Percentiles rank a stretch among this genome's conserved stretches.
phyloP scores from a whole-genome alignment of 2,888 invertebrate genomes.

The Drosophila subsilvestris region DNA sequence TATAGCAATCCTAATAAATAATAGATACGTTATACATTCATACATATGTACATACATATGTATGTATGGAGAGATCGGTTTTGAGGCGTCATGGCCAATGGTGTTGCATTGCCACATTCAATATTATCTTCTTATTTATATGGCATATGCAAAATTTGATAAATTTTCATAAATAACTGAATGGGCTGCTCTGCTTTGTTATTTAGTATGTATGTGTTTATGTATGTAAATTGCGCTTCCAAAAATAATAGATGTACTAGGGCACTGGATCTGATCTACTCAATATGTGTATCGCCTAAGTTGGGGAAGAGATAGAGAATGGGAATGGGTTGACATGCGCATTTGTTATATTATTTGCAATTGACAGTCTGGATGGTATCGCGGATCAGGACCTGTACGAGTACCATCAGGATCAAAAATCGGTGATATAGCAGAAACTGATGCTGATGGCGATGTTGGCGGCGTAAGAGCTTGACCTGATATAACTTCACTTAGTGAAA shows the following conservation, averaged over 20 bases:
- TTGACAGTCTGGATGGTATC: constrained; percentile 9
- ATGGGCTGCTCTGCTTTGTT: background rate
- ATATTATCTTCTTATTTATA: background rate
- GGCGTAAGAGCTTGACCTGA: constrained; percentile 18
- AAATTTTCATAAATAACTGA: background rate
- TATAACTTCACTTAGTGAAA: constrained; percentile 15
- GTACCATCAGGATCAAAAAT: background rate
- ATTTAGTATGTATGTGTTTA: background rate
- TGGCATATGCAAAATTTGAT: background rate
- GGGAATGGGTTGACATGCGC: background rate
- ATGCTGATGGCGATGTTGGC: constrained; percentile 13
- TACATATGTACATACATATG: background rate
- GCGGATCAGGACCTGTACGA: background rate
- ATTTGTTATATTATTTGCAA: constrained; percentile 12
- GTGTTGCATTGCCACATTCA: background rate
- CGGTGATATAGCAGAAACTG: constrained; percentile 1
- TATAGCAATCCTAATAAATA: background rate
- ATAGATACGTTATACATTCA: too few relatives aligned
- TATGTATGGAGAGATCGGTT: background rate
- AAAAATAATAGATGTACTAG: background rate
- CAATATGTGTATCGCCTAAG: background rate
- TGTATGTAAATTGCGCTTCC: background rate
- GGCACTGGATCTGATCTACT: background rate
- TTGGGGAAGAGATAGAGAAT: background rate
- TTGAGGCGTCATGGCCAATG: background rate